Conservation (phyloP, 2,113 vertebrate genomes). For the Pachyramphus minor region DNA sequence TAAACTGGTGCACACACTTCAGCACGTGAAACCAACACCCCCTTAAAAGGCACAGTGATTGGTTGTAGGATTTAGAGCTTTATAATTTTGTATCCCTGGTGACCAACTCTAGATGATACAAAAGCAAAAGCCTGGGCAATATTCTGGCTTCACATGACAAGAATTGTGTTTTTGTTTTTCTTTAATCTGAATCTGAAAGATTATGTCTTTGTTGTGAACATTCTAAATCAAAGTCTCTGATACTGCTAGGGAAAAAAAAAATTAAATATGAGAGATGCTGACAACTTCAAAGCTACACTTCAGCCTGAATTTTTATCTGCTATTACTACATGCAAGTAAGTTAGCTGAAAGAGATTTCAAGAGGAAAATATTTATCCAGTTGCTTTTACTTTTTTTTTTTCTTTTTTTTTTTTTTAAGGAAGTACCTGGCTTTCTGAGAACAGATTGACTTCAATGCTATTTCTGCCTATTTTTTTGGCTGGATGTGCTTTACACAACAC, state of each 20-base stretch:
- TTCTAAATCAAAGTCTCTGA: constrained; percentile 25
- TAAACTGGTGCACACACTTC: constrained; percentile 55
- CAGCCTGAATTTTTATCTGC: not conserved
- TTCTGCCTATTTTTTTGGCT: not conserved
- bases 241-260: not conserved
- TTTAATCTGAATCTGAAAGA: constrained; percentile 33
- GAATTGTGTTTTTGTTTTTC: not conserved
- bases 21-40: constrained; percentile 57
- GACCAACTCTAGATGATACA: constrained; percentile 44
- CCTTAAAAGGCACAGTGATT: constrained; percentile 39
- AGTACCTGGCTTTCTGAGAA: not conserved
- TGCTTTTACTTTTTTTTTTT: not conserved
- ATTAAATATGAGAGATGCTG: not conserved
- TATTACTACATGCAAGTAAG: not conserved
- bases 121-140: constrained; percentile 40
- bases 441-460: not conserved
- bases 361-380: not conserved
- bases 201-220: constrained; percentile 5
- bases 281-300: constrained; percentile 7
- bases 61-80: constrained; percentile 46
- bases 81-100: constrained; percentile 54
- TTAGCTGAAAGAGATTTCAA: not conserved
- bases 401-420: not conserved
- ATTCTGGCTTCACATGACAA: not conserved
- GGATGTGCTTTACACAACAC: not conserved